Percentiles rank a stretch among this genome's conserved stretches.
These are phyloP conservation scores for Oreochromis spilurus DNA, from an alignment of 2,113 vertebrate genomes.

Conservation along the genomic window DNA sequence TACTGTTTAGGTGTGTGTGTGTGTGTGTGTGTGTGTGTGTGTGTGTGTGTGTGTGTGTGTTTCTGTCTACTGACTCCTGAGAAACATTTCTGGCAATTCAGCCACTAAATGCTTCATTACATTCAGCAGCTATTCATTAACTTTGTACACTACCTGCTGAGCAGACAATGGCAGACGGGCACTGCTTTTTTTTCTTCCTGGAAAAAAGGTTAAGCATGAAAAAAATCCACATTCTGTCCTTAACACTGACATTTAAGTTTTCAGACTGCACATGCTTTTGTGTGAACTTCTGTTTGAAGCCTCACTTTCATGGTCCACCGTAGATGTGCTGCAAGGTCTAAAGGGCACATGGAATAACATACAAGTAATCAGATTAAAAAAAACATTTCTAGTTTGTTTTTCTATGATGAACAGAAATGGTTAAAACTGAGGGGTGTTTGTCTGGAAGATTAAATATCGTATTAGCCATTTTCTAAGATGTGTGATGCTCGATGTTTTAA, in stretches of 20 bases:
- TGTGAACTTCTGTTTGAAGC: neutral
- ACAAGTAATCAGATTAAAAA: neutral
- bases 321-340: fast-evolving
- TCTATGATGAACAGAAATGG: neutral
- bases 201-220: neutral
- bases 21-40: neutral
- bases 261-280: neutral
- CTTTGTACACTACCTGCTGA: neutral
- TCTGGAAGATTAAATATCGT: neutral
- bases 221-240: neutral
- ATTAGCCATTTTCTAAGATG: neutral
- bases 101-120: neutral
- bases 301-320: neutral
- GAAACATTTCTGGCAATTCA: neutral
- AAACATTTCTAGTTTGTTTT: neutral
- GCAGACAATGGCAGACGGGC: neutral
- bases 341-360: neutral
- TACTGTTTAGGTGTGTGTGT: neutral
- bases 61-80: neutral
- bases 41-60: neutral
- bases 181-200: neutral
- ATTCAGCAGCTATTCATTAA: neutral
- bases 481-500: neutral
- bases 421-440: neutral
- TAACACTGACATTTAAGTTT: neutral